A percentile compares a stretch with the other conserved stretches of the same genome.
Conservation (phyloP, 2,113 vertebrate species). For the Uria aalge region DNA sequence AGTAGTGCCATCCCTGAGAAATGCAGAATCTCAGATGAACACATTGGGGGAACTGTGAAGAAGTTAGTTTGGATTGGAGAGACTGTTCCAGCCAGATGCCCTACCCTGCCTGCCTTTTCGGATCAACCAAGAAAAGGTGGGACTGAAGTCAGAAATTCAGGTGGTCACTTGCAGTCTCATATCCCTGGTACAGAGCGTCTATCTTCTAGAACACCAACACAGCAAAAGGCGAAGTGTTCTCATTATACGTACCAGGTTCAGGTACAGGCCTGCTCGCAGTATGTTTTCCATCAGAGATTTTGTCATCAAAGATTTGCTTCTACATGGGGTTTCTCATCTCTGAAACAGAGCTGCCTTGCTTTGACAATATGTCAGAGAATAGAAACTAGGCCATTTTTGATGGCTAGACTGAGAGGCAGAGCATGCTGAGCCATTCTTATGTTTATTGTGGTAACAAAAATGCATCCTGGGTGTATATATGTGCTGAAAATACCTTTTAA, state of each 20-base stretch:
- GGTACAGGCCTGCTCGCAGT: background rate
- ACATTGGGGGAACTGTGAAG: background rate
- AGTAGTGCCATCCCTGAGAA: background rate
- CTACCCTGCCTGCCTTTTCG: background rate
- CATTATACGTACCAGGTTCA: background rate
- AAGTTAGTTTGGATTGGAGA: background rate
- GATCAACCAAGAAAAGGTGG: background rate
- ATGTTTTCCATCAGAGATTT: background rate
- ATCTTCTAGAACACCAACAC: background rate
- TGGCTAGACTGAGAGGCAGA: background rate
- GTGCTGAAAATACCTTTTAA: background rate
- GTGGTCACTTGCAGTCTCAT: background rate
- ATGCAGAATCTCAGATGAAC: background rate
- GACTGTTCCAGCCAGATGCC: background rate
- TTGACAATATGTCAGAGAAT: background rate
- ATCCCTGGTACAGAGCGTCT: background rate
- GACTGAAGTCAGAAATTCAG: background rate
- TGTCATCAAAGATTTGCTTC: background rate
- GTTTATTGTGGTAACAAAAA: background rate
- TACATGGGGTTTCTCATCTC: background rate
- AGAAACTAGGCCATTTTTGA: background rate
- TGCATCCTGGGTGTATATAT: too few relatives aligned
- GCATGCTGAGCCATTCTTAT: background rate
- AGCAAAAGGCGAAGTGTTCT: background rate
- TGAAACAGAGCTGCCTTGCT: background rate